Percentiles rank a stretch among this genome's conserved stretches.
phyloP scores from a whole-genome alignment of 2,888 invertebrate genomes.

The Synergus itoensis region DNA sequence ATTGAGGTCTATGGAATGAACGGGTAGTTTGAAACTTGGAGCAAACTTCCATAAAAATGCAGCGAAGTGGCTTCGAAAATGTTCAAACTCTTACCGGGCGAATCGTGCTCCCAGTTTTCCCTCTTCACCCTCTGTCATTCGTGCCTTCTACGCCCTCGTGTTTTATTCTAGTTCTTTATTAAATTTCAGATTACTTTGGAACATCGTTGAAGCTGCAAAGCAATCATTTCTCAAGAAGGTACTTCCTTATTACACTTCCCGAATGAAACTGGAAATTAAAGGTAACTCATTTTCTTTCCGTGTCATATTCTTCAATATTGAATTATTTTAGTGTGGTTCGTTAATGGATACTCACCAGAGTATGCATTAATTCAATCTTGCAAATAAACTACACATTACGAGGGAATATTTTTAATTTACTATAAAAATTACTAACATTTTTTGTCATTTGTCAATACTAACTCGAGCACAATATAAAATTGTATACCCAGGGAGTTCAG shows the following conservation, averaged over 20 bases:
- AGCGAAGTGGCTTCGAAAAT: constrained; percentile 35
- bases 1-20: not conserved
- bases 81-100: not conserved
- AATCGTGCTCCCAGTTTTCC: not conserved
- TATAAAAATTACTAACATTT: not conserved
- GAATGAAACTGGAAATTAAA: constrained; percentile 15
- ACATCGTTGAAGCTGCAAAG: constrained; percentile 26
- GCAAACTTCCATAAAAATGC: constrained; percentile 18
- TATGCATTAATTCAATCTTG: no score
- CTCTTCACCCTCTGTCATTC: constrained; percentile 11
- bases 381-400: not conserved
- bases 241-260: constrained; percentile 2
- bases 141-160: constrained; percentile 16
- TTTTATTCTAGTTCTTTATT: constrained; percentile 40
- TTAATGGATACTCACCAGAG: not conserved
- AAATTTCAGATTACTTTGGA: constrained; percentile 38
- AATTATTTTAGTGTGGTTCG: not conserved
- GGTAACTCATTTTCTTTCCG: not conserved
- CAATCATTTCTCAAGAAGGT: constrained; percentile 27
- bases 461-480: not conserved
- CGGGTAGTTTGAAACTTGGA: not conserved
- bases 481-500: not conserved
- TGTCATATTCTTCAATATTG: not conserved
- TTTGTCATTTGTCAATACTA: constrained; percentile 18
- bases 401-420: not conserved